A percentile compares a stretch with the other conserved stretches of the same genome.
These are phyloP conservation scores for Plumapathes pennacea DNA, from an alignment of 92 coral and sea anemone genomes.

Conservation along the genomic window DNA sequence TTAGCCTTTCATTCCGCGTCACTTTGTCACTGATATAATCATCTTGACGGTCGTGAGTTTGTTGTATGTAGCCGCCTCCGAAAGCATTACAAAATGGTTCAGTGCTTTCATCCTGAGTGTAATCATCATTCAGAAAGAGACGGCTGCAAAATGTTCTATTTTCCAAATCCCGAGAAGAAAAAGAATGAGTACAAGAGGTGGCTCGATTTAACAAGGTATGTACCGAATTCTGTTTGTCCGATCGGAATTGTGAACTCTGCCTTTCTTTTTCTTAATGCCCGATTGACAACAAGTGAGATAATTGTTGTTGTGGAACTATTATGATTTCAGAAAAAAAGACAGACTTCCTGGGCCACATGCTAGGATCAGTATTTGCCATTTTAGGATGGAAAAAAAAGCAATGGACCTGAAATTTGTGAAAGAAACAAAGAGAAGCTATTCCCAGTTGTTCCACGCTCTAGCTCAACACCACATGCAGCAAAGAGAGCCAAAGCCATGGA, in stretches of 20 bases:
- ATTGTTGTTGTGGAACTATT: slow-evolving; percentile 13
- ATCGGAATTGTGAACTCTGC: too few relatives aligned
- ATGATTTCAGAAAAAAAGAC: slow-evolving; percentile 36
- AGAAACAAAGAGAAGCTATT: slow-evolving; percentile 20
- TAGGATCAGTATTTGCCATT: slow-evolving; percentile 46
- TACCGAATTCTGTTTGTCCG: too few relatives aligned
- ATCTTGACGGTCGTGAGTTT: too few relatives aligned
- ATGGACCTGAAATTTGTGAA: slow-evolving; percentile 35
- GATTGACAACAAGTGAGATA: slow-evolving; percentile 2
- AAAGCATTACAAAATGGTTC: slow-evolving; percentile 26
- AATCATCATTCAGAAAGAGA: slow-evolving; percentile 23
- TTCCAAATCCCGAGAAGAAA: slow-evolving; percentile 12
- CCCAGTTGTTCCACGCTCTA: not conserved
- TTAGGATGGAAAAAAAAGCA: slow-evolving; percentile 25
- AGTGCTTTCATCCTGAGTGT: slow-evolving; percentile 14
- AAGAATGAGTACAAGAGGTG: slow-evolving; percentile 4
- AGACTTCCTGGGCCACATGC: slow-evolving; percentile 17
- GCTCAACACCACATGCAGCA: too few relatives aligned
- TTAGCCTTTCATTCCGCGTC: too few relatives aligned
- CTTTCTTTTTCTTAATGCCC: too few relatives aligned
- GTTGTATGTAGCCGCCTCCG: too few relatives aligned
- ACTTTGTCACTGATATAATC: too few relatives aligned
- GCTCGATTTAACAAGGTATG: too few relatives aligned
- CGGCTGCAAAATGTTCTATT: slow-evolving; percentile 10
- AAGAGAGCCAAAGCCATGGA: too few relatives aligned